Base-by-base conservation (phyloP, 2,113 vertebrate species). In the Oostethus manadensis region DNA sequence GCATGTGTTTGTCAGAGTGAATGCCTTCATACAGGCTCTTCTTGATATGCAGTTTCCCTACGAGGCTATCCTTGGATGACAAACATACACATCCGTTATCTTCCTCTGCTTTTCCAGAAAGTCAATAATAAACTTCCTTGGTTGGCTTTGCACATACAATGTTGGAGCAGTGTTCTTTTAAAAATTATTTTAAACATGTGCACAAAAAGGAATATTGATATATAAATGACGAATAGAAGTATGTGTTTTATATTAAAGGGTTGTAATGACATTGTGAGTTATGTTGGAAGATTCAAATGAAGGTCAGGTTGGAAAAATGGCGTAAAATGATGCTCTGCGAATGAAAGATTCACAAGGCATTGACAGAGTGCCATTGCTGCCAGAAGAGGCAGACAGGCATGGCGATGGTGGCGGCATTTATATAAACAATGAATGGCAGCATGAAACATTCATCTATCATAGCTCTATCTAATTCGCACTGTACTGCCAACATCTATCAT, bases 1-100 rank as follows among this genome's bases (percentile, higher is more conserved):
- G 23, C 6, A 43, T 0, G 20, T 73, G 57, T 81, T 66, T 68
- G 22, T 78, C 70, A 77, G 71, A 72, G 65, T 66, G 58, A 67
- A 42, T 74, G 49, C 62, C 43, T 84, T 73, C 68, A 61, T 20
- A 49, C 71, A 67, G 76, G 62, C 81, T 72, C 55, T 62, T 78
- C 62, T 63, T 44, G 67, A 65, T 56, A 51, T 71, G 72, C 77
- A 58, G 68, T 81, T 80, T 81, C 69, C 71, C 80, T 84, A 44
- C 35, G 63, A 74, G 74, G 53, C 62, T 76, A 70, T 76, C 53
- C 55, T 66, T 21, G n/a, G 73, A 81, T 81, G 81, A 84, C 79
- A 84, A 74, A 82, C 82, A 77, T 76, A 66, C 73, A 79, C 81
- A 81, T 79, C 77, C 45, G 70, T 76, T 81, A 75, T 77, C 76